Evolutionary conservation across 2,113 vertebrate species (phyloP).

Genomic region (Gasterosteus nipponicus): DNA sequence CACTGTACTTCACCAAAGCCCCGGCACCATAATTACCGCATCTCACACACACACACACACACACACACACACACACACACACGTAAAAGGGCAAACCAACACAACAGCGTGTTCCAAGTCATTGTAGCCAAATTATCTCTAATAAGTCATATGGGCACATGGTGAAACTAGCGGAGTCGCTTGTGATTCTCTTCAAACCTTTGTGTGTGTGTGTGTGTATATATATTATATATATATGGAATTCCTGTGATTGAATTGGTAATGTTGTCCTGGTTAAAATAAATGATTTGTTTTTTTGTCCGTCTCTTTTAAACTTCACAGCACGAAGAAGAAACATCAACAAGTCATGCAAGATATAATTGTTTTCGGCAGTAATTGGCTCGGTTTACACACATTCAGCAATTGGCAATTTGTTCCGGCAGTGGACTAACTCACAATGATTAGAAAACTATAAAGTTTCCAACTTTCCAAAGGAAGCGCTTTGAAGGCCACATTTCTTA

Average conservation of each 20-base stretch:
- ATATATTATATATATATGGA: not conserved
- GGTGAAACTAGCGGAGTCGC: slow-evolving; percentile 13
- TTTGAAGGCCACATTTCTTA: slow-evolving; percentile 38
- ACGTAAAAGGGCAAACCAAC: slow-evolving; percentile 39
- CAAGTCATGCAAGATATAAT: slow-evolving; percentile 40
- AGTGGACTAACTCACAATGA: slow-evolving; percentile 53
- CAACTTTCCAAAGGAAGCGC: slow-evolving; percentile 49
- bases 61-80: slow-evolving; percentile 25
- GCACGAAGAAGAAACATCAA: slow-evolving; percentile 31
- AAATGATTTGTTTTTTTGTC: slow-evolving; percentile 22
- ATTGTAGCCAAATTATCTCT: slow-evolving; percentile 33
- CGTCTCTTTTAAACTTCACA: slow-evolving; percentile 21
- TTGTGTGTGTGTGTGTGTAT: not conserved
- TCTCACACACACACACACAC: slow-evolving; percentile 44
- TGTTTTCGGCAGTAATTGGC: slow-evolving; percentile 58
- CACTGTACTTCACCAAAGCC: slow-evolving; percentile 67
- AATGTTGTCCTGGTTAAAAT: slow-evolving; percentile 37
- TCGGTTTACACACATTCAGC: slow-evolving; percentile 51
- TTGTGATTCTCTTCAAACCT: slow-evolving; percentile 42
- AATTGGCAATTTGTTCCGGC: slow-evolving; percentile 47
- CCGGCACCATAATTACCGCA: slow-evolving; percentile 70
- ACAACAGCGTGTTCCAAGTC: slow-evolving; percentile 21
- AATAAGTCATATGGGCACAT: slow-evolving; percentile 24
- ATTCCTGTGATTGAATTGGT: slow-evolving; percentile 25
- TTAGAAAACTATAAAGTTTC: slow-evolving; percentile 21